Conservation (phyloP, 2,888 invertebrate species). For the Branchipolynoe longqiensis region DNA sequence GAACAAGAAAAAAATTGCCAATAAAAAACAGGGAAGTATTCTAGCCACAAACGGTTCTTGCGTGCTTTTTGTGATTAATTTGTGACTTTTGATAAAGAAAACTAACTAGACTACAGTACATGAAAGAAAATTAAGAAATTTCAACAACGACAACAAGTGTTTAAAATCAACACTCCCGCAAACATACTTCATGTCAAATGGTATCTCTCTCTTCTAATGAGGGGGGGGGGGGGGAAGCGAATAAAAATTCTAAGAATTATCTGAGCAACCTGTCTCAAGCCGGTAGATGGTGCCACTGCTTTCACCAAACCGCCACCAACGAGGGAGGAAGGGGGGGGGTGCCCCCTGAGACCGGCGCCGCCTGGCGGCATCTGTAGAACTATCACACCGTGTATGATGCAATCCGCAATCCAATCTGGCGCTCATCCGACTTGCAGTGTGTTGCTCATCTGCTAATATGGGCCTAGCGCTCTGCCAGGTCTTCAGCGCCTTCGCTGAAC, state of each 20-base stretch:
- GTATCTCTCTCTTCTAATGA: not conserved
- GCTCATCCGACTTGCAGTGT: not conserved
- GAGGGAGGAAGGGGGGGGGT: not conserved
- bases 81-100: too few species aligned
- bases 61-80: too few species aligned
- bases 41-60: too few species aligned
- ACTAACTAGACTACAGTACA: too few species aligned
- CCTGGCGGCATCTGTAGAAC: not conserved
- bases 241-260: conserved; percentile 30
- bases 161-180: not conserved
- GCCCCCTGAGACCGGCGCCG: not conserved
- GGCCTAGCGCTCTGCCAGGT: not conserved
- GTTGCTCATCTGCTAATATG: not conserved
- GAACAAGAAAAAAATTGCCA: too few species aligned
- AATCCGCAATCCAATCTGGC: not conserved
- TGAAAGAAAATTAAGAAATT: too few species aligned
- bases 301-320: not conserved
- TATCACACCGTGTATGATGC: not conserved
- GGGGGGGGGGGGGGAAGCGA: not conserved
- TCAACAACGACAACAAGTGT: too few species aligned
- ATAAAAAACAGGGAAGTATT: too few species aligned
- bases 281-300: conserved; percentile 7
- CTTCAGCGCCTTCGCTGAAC: conserved; percentile 2
- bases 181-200: not conserved
- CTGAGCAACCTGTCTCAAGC: conserved; percentile 31